These are phyloP conservation scores for Tetragonula carbonaria DNA, from an alignment of 2,888 invertebrate species.

Conservation along the genomic window DNA sequence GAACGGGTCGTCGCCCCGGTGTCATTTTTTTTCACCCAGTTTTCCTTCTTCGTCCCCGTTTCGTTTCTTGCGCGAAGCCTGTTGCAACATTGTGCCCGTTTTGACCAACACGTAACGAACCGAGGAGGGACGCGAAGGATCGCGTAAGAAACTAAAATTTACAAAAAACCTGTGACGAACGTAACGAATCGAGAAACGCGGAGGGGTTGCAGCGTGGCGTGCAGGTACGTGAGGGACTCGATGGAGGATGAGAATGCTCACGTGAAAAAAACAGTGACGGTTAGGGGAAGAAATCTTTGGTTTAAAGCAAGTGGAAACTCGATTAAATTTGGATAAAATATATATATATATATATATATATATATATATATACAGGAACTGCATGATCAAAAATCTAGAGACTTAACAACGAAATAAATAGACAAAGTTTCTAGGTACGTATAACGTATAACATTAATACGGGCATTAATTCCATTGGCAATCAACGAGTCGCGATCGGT, in stretches of 20 bases:
- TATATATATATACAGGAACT: background rate
- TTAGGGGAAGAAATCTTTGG: background rate
- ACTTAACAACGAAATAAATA: background rate
- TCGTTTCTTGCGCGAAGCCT: background rate
- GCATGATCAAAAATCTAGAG: background rate
- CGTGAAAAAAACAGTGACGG: background rate
- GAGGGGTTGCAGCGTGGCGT: background rate
- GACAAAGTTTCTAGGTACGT: background rate
- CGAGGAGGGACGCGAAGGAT: background rate
- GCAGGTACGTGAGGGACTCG: background rate
- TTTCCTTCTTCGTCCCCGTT: background rate
- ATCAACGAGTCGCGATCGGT: background rate
- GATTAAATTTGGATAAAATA: background rate
- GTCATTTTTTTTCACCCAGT: background rate
- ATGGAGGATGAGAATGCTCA: background rate
- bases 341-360: too few relatives aligned
- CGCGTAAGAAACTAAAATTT: background rate
- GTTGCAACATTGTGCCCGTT: background rate
- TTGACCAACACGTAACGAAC: conserved; percentile 19
- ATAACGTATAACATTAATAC: too few relatives aligned
- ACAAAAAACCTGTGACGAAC: conserved; percentile 14
- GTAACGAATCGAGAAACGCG: conserved; percentile 10
- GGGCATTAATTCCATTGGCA: background rate
- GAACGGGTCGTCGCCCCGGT: background rate
- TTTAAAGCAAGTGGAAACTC: background rate